phyloP scores from a whole-genome alignment of 2,797 vertebrate species.

The Lagodon rhomboides region DNA sequence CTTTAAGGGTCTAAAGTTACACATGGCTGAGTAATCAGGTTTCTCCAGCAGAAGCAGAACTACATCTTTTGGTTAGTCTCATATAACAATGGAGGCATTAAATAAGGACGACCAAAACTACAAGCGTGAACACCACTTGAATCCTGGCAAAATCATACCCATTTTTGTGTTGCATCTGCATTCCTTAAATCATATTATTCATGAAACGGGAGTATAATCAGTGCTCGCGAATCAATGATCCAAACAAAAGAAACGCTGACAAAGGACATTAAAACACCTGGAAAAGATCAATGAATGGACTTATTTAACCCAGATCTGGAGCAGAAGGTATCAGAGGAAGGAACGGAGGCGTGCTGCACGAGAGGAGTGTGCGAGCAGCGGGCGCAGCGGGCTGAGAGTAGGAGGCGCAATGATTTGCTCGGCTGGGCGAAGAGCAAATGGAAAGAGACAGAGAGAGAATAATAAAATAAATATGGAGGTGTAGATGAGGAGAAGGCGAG shows the following conservation, averaged over 20 bases:
- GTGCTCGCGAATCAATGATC: neutral
- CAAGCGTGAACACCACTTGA: neutral
- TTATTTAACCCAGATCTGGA: constrained; percentile 17
- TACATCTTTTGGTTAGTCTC: neutral
- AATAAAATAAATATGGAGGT: constrained; percentile 59
- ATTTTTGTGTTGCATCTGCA: neutral
- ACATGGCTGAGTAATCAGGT: neutral
- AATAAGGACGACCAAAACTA: neutral
- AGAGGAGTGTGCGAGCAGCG: neutral
- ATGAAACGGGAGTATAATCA: neutral
- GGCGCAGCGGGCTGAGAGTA: constrained; percentile 11
- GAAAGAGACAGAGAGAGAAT: constrained; percentile 25
- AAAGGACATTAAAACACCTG: constrained; percentile 2
- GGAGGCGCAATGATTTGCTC: constrained; percentile 34
- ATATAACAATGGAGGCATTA: neutral
- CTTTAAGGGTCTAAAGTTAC: neutral
- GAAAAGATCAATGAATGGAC: constrained; percentile 12
- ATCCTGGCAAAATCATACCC: neutral
- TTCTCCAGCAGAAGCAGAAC: neutral
- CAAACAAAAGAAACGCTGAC: neutral
- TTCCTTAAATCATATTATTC: constrained; percentile 1
- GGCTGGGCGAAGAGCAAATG: constrained; percentile 37
- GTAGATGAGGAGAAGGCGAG: constrained; percentile 53
- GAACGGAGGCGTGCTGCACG: neutral
- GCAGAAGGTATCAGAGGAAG: neutral